phyloP scores from a whole-genome alignment of 2,888 invertebrate genomes.

The Eutolmus rufibarbis region DNA sequence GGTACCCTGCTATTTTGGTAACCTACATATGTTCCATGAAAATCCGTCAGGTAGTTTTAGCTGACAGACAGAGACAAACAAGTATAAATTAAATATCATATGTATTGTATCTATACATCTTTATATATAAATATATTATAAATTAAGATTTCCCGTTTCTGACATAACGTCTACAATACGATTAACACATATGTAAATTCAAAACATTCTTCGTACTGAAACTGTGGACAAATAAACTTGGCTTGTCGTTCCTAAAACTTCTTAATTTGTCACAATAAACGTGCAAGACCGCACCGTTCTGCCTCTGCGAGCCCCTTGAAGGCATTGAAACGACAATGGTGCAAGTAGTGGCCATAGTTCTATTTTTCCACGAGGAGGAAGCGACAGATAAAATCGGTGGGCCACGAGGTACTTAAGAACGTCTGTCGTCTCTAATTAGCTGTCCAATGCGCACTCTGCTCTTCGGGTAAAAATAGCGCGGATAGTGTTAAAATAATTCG shows the following conservation, averaged over 20 bases:
- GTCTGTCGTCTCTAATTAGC: not conserved
- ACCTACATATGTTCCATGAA: too few relatives aligned
- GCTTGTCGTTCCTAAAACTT: not conserved
- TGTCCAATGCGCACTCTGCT: not conserved
- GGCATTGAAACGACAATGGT: not conserved
- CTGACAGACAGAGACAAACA: too few relatives aligned
- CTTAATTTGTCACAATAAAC: not conserved
- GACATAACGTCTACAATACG: not conserved
- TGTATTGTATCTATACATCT: too few relatives aligned
- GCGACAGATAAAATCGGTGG: not conserved
- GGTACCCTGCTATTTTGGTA: too few relatives aligned
- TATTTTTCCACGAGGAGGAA: not conserved
- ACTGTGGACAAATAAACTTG: not conserved
- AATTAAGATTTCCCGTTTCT: not conserved
- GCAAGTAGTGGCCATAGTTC: not conserved
- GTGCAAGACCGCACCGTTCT: not conserved
- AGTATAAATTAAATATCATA: too few relatives aligned
- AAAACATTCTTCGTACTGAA: not conserved
- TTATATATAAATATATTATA: too few relatives aligned
- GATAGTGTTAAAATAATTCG: not conserved
- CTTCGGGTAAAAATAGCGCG: not conserved
- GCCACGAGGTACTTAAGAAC: not conserved
- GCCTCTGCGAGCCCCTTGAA: not conserved
- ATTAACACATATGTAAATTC: not conserved
- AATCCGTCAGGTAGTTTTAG: too few relatives aligned